Evolutionary conservation across 2,113 vertebrate species (phyloP).

Genomic region (Cavia porcellus): DNA sequence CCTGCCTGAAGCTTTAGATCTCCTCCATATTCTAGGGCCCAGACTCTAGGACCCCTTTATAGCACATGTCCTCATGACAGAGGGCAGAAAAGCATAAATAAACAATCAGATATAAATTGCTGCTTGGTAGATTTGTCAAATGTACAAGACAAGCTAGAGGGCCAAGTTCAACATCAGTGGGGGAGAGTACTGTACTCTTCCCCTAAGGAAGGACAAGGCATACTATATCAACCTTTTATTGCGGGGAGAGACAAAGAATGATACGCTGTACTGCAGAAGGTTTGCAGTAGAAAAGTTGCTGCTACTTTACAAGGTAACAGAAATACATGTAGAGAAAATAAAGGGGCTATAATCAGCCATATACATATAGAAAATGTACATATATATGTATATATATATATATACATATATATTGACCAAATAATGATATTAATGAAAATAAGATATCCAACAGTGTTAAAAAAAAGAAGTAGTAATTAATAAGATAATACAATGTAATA

Average conservation of each 20-base stretch:
- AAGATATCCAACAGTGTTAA: background rate
- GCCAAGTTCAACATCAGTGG: background rate
- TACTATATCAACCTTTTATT: background rate
- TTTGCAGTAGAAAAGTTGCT: background rate
- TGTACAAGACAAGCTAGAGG: background rate
- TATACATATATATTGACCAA: background rate
- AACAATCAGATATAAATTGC: background rate
- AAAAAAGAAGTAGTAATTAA: background rate
- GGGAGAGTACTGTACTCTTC: background rate
- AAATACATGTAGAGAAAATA: background rate
- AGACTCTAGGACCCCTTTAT: background rate
- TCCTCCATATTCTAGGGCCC: background rate
- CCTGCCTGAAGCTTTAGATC: background rate
- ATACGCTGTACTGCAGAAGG: background rate
- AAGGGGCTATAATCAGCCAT: background rate
- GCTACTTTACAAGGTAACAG: background rate
- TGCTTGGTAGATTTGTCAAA: background rate
- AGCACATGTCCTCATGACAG: background rate
- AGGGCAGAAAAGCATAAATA: background rate
- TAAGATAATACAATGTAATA: background rate
- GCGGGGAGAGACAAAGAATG: background rate
- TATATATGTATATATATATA: background rate
- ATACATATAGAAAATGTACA: background rate
- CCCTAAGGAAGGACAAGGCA: background rate
- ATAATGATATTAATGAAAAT: background rate